Conservation (phyloP, 2,888 invertebrate genomes). For the Andrena praecox region DNA sequence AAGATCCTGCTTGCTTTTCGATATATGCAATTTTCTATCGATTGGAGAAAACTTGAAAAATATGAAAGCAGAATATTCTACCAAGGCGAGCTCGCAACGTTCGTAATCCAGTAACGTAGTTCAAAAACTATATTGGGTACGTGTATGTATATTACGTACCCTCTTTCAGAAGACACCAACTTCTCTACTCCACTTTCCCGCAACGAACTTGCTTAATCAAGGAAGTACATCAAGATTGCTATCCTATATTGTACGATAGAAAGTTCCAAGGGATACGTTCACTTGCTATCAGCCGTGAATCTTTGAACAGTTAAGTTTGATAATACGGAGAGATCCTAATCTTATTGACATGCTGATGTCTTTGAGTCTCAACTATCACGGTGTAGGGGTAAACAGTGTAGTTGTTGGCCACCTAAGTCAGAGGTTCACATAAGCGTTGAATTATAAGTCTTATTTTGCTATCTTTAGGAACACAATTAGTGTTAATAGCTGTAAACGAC, state of each 20-base stretch:
- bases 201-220: slow-evolving; percentile 61
- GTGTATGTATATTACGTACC: slow-evolving; percentile 22
- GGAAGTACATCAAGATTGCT: slow-evolving; percentile 47
- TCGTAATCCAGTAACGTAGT: background rate
- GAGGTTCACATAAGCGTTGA: no score
- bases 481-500: no score
- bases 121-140: background rate
- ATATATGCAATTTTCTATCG: background rate
- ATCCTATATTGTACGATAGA: slow-evolving; percentile 17
- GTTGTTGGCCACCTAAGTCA: no score
- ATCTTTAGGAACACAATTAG: no score
- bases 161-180: slow-evolving; percentile 23
- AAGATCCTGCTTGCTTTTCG: no score
- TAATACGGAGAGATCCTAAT: background rate
- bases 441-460: no score
- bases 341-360: background rate
- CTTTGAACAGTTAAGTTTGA: background rate
- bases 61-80: background rate
- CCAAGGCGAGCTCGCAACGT: background rate
- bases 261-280: slow-evolving; percentile 14
- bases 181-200: slow-evolving; percentile 43
- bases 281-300: slow-evolving; percentile 21
- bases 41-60: background rate
- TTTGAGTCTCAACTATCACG: background rate
- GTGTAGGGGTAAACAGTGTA: no score